phyloP scores from a whole-genome alignment of 2,797 vertebrate genomes.

The Tenualosa ilisha region DNA sequence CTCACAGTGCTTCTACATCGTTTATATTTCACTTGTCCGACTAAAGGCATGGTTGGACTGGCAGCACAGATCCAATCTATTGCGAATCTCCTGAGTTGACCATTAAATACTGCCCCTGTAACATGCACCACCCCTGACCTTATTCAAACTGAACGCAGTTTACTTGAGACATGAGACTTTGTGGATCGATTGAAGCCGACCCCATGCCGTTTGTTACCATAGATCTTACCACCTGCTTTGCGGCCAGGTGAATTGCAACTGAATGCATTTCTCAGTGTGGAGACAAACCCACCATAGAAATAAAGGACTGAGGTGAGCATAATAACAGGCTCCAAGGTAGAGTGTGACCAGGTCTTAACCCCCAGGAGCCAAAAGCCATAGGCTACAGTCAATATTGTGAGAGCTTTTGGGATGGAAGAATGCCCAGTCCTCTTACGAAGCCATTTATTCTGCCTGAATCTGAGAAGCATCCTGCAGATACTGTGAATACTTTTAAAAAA shows the following conservation, averaged over 20 bases:
- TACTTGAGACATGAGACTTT: constrained; percentile 9
- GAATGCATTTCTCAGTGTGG: constrained; percentile 30
- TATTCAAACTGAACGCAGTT: constrained; percentile 50
- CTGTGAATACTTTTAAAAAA: not conserved
- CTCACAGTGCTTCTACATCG: not conserved
- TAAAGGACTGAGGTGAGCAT: not conserved
- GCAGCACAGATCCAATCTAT: not conserved
- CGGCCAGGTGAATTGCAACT: constrained; percentile 5
- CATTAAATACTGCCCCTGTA: not conserved
- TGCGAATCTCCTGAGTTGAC: not conserved
- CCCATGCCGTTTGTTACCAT: constrained; percentile 28
- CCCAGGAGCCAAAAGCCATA: not conserved
- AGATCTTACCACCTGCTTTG: constrained; percentile 33
- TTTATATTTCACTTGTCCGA: not conserved
- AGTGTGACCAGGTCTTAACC: not conserved
- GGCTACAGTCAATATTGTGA: not conserved
- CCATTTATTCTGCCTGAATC: not conserved
- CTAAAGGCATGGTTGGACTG: not conserved
- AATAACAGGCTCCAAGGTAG: not conserved
- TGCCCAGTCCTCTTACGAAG: not conserved
- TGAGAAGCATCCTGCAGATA: not conserved
- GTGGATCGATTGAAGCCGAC: constrained; percentile 17
- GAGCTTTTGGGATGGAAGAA: not conserved
- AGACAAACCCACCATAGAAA: not conserved
- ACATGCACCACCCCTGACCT: constrained; percentile 29